Percentiles rank a stretch among this genome's conserved stretches.
Conservation (phyloP, 2,888 invertebrate genomes). For the Nineta flava region DNA sequence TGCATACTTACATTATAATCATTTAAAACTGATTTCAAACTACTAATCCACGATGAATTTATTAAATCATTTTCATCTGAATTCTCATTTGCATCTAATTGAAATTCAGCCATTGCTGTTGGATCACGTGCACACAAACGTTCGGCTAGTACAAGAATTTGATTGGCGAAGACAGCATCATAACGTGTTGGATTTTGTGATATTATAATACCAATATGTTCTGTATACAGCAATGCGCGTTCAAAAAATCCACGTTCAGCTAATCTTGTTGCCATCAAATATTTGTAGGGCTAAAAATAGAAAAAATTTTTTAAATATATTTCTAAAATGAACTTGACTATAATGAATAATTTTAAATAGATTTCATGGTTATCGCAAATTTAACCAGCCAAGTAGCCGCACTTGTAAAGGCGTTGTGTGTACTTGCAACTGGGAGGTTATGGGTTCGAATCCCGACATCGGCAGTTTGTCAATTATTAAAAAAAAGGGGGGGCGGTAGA, state of each 20-base stretch:
- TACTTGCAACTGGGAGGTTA: too few relatives aligned
- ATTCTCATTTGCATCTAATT: constrained; percentile 21
- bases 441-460: too few relatives aligned
- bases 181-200: constrained; percentile 36
- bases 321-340: background rate
- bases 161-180: constrained; percentile 33
- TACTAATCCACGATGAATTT: constrained; percentile 35
- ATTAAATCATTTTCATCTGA: constrained; percentile 17
- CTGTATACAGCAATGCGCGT: constrained; percentile 71
- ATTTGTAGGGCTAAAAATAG: constrained; percentile 60
- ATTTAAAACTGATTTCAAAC: constrained; percentile 28
- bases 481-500: too few relatives aligned
- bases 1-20: constrained; percentile 28
- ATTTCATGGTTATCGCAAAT: constrained; percentile 1
- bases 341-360: constrained; percentile 1
- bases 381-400: too few relatives aligned
- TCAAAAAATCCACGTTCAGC: constrained; percentile 61
- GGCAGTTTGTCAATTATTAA: too few relatives aligned
- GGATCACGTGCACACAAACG: constrained; percentile 27
- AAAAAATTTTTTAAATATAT: constrained; percentile 5
- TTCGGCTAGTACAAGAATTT: constrained; percentile 31
- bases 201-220: constrained; percentile 57
- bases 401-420: too few relatives aligned
- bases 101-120: constrained; percentile 20
- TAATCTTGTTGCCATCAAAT: constrained; percentile 61